These are phyloP conservation scores for Neodiprion fabricii DNA, from an alignment of 1,140 invertebrate genomes.

Conservation along the genomic window DNA sequence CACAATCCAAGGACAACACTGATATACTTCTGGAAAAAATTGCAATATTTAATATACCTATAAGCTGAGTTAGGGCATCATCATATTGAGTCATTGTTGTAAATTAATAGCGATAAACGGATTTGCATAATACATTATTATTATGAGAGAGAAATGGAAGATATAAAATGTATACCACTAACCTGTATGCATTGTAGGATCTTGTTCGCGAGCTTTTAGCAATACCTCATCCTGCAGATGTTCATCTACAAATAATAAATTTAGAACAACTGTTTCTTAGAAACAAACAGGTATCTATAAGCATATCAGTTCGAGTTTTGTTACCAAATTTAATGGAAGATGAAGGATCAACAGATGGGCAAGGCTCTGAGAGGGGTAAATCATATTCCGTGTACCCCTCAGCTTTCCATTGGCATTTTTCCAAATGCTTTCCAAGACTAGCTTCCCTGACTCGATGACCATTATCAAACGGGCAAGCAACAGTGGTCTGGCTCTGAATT, in stretches of 20 bases:
- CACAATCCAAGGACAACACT: conserved; percentile 47
- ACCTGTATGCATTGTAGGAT: conserved; percentile 49
- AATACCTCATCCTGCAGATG: conserved; percentile 56
- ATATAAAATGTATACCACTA: conserved; percentile 23
- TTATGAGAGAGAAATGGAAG: conserved; percentile 6
- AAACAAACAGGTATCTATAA: conserved; percentile 30
- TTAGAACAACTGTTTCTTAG: background rate
- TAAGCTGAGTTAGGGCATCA: background rate
- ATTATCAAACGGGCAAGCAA: conserved; percentile 58
- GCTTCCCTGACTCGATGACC: conserved; percentile 55
- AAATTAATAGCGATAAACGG: background rate
- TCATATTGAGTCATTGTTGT: conserved; percentile 8
- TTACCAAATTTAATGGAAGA: conserved; percentile 53
- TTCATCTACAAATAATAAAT: conserved; percentile 49
- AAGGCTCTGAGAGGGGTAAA: conserved; percentile 56
- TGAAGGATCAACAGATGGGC: conserved; percentile 27
- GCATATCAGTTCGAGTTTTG: conserved; percentile 17
- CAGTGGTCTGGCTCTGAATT: conserved; percentile 32
- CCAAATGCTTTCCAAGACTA: conserved; percentile 54
- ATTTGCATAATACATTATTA: conserved; percentile 16
- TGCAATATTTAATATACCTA: conserved; percentile 37
- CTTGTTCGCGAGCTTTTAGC: conserved; percentile 39
- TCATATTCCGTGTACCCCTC: conserved; percentile 59
- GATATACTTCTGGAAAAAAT: conserved; percentile 57
- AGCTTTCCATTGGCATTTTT: conserved; percentile 58